Evolutionary conservation across 2,888 invertebrate genomes (phyloP).

Genomic region (Osmoderma eremita): DNA sequence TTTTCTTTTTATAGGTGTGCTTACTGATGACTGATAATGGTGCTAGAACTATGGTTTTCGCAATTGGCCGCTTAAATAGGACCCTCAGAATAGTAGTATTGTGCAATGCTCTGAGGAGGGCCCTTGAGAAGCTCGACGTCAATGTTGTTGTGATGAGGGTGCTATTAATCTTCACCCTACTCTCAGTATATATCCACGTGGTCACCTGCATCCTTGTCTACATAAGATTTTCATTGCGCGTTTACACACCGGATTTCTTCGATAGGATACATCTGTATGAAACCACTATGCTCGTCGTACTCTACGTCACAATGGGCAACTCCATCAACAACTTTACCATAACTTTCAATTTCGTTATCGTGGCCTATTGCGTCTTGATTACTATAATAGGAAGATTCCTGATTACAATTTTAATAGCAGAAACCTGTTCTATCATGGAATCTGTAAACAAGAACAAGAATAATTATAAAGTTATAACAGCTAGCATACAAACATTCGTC

Average conservation of each 20-base stretch:
- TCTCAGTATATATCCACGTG: conserved; percentile 32
- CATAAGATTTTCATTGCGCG: conserved; percentile 16
- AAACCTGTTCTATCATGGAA: conserved; percentile 40
- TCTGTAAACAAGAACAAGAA: conserved; percentile 33
- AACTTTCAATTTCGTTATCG: conserved; percentile 25
- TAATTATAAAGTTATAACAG: conserved; percentile 12
- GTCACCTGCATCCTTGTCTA: conserved; percentile 30
- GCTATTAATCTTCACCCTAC: conserved; percentile 31
- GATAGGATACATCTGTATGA: conserved; percentile 16
- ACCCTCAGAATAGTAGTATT: conserved; percentile 40
- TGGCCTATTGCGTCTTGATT: conserved; percentile 24
- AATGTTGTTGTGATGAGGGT: conserved; percentile 40
- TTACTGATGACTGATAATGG: too few species aligned
- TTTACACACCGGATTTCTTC: neutral
- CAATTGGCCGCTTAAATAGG: conserved; percentile 30
- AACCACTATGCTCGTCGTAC: conserved; percentile 23
- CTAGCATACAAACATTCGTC: conserved; percentile 37
- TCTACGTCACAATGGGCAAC: conserved; percentile 33
- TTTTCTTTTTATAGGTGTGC: too few species aligned
- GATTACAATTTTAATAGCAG: conserved; percentile 34
- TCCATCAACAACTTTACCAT: conserved; percentile 29
- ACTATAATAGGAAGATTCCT: conserved; percentile 40
- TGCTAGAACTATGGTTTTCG: neutral
- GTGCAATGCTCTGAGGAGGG: conserved; percentile 26
- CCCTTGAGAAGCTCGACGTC: conserved; percentile 43